Percentiles rank a stretch among this genome's conserved stretches.
phyloP scores from a whole-genome alignment of 1,140 invertebrate genomes.

The Fopius arisanus region DNA sequence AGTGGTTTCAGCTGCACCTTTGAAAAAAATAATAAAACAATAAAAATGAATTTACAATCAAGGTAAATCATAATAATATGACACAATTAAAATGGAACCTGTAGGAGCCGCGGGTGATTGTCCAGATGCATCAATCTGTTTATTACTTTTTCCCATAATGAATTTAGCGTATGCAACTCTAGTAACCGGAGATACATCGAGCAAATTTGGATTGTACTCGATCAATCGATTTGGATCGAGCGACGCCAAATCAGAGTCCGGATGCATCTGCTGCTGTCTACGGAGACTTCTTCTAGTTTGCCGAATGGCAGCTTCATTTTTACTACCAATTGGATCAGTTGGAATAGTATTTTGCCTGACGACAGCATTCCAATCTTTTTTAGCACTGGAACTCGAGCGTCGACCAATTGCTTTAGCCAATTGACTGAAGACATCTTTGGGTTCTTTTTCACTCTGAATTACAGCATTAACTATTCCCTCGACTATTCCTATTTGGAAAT shows the following conservation, averaged over 20 bases:
- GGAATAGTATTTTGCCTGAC: slow-evolving; percentile 75
- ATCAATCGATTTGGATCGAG: slow-evolving; percentile 76
- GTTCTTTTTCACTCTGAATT: slow-evolving; percentile 71
- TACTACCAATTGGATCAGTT: slow-evolving; percentile 80
- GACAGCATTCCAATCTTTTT: slow-evolving; percentile 86
- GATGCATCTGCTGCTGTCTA: slow-evolving; percentile 70
- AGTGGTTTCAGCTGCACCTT: neutral
- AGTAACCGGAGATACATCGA: slow-evolving; percentile 75
- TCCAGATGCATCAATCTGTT: neutral
- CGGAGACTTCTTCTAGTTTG: slow-evolving; percentile 76
- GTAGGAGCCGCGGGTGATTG: neutral
- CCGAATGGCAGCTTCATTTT: slow-evolving; percentile 69
- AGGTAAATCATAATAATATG: neutral
- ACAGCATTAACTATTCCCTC: slow-evolving; percentile 82
- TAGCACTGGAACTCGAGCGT: slow-evolving; percentile 66
- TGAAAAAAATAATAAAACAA: neutral
- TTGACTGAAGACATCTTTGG: slow-evolving; percentile 82
- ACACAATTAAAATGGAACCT: no score
- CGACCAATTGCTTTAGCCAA: slow-evolving; percentile 79
- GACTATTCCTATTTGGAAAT: slow-evolving; percentile 88
- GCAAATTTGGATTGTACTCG: slow-evolving; percentile 83
- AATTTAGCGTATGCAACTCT: slow-evolving; percentile 86
- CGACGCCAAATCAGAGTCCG: slow-evolving; percentile 66
- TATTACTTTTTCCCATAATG: slow-evolving; percentile 71
- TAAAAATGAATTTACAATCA: neutral